Evolutionary conservation across 2,888 invertebrate species (phyloP).

Genomic region (Pristionchus mayeri): DNA sequence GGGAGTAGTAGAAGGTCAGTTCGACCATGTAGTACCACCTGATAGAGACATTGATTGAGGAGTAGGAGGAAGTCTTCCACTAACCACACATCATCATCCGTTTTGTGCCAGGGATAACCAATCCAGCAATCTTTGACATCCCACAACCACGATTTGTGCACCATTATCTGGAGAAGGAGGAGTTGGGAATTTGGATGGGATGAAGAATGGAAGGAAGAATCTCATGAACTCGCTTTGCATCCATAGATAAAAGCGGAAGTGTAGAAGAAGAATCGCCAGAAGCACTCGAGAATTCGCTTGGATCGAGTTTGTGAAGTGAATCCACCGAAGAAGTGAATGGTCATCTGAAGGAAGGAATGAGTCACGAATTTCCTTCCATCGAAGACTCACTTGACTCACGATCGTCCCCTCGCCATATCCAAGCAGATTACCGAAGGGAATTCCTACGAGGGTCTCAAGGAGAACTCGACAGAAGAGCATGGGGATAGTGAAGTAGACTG

Average conservation of each 20-base stretch:
- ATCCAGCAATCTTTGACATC: conserved; percentile 75
- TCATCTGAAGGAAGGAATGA: conserved; percentile 52
- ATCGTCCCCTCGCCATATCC: conserved; percentile 52
- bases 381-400: not conserved
- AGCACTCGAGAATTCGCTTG: conserved; percentile 72
- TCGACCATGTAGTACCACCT: conserved; percentile 79
- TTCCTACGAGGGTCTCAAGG: conserved; percentile 67
- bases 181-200: not conserved
- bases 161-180: conserved; percentile 51
- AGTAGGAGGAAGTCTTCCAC: not conserved
- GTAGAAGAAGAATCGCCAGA: conserved; percentile 71
- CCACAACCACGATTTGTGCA: conserved; percentile 76
- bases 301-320: conserved; percentile 64
- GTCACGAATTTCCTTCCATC: not conserved
- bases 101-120: conserved; percentile 68
- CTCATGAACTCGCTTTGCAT: not conserved
- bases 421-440: conserved; percentile 60
- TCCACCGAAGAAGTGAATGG: conserved; percentile 68
- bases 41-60: not conserved
- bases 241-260: conserved; percentile 55
- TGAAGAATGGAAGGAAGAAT: not conserved
- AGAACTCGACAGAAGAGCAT: conserved; percentile 67
- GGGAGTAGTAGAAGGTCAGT: conserved; percentile 78
- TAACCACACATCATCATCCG: conserved; percentile 66
- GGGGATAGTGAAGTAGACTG: conserved; percentile 68